Evolutionary conservation across 2,888 invertebrate species (phyloP).

Genomic region (Zaprionus lineosus): DNA sequence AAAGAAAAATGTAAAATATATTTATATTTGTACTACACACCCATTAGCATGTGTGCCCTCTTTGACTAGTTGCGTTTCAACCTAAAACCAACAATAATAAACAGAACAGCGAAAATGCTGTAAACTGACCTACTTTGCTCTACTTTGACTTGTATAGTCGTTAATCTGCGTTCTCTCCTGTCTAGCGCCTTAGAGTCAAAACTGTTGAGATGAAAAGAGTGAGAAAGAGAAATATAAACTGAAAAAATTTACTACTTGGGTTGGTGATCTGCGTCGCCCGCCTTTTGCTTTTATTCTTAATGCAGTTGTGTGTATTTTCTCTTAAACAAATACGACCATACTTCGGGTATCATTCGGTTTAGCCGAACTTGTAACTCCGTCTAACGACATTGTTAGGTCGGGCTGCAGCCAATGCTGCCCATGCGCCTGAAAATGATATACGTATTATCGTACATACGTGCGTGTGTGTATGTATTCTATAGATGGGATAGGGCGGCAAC

Average conservation of each 20-base stretch:
- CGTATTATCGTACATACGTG: background rate
- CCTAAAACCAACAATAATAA: slow-evolving; percentile 21
- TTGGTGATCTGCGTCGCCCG: slow-evolving; percentile 18
- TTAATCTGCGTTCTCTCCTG: slow-evolving; percentile 8
- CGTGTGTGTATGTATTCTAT: background rate
- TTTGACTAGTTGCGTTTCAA: slow-evolving; percentile 34
- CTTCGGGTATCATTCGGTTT: slow-evolving; percentile 3
- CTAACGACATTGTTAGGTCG: slow-evolving; percentile 23
- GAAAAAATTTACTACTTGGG: background rate
- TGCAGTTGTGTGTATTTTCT: slow-evolving; percentile 18
- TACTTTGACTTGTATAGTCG: slow-evolving; percentile 35
- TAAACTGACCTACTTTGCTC: slow-evolving; percentile 68
- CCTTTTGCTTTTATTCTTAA: slow-evolving; percentile 21
- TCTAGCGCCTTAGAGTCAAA: background rate
- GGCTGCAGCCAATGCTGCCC: slow-evolving; percentile 16
- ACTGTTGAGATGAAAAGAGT: slow-evolving; percentile 17
- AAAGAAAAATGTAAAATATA: too few relatives aligned
- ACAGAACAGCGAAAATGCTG: too few relatives aligned
- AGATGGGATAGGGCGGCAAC: slow-evolving; percentile 12
- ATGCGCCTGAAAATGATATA: slow-evolving; percentile 13
- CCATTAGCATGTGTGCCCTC: background rate
- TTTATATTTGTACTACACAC: background rate
- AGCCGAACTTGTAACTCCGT: slow-evolving; percentile 12
- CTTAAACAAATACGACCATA: slow-evolving; percentile 1
- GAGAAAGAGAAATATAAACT: slow-evolving; percentile 5